Conservation (phyloP, 2,113 vertebrate species). For the Saguinus imperator region DNA sequence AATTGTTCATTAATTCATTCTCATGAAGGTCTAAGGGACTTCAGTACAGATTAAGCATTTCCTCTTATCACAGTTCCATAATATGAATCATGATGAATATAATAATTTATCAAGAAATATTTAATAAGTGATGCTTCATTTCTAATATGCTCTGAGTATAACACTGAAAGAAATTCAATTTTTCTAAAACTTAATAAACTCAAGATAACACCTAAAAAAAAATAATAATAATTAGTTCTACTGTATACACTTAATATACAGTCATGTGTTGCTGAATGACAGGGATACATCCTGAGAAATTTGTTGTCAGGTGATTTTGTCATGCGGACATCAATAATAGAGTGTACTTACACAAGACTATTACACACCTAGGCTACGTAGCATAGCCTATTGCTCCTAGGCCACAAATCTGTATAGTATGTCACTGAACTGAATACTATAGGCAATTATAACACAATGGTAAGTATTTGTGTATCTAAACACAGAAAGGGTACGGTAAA, state of each 20-base stretch:
- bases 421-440: background rate
- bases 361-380: background rate
- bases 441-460: background rate
- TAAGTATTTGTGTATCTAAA: background rate
- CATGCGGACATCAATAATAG: background rate
- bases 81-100: background rate
- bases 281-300: background rate
- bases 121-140: constrained; percentile 1
- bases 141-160: background rate
- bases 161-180: constrained; percentile 24
- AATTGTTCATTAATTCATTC: too few species aligned
- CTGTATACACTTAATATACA: background rate
- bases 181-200: constrained; percentile 38
- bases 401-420: background rate
- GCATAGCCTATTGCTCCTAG: background rate
- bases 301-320: background rate
- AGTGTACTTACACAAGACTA: background rate
- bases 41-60: background rate
- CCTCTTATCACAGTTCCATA: background rate
- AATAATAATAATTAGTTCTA: background rate
- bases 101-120: constrained; percentile 6
- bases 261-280: background rate
- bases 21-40: background rate
- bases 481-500: background rate
- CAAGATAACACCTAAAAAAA: background rate